phyloP scores from a whole-genome alignment of 2,888 invertebrate species.

The Pediacus dermestoides region DNA sequence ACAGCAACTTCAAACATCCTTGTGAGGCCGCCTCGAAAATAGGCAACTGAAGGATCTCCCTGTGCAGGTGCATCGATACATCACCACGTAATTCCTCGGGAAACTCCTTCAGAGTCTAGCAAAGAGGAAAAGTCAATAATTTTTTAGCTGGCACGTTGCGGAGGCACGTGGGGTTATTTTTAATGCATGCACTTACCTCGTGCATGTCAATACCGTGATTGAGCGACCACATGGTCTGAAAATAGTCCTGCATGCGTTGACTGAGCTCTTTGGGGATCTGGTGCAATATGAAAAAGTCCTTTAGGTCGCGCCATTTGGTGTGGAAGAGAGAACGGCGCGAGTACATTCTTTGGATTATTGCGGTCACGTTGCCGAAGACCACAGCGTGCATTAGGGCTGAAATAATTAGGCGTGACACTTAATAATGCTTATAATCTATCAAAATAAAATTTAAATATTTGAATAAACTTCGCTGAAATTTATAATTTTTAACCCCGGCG shows the following conservation, averaged over 20 bases:
- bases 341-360: constrained; percentile 96
- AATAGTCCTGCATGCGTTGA: constrained; percentile 95
- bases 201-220: constrained; percentile 96
- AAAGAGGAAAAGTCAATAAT: neutral
- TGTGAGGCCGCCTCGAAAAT: constrained; percentile 94
- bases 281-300: constrained; percentile 91
- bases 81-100: constrained; percentile 94
- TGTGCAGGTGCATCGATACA: constrained; percentile 91
- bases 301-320: constrained; percentile 90
- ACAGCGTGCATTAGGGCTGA: constrained; percentile 96
- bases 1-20: constrained; percentile 88
- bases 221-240: constrained; percentile 96
- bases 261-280: constrained; percentile 94
- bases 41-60: constrained; percentile 89
- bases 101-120: constrained; percentile 88
- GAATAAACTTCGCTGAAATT: too few species aligned
- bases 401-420: constrained; percentile 25
- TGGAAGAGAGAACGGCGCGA: constrained; percentile 90
- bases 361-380: constrained; percentile 96
- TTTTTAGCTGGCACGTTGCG: neutral
- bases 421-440: too few species aligned
- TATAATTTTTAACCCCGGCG: too few species aligned
- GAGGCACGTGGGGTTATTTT: neutral
- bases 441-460: too few species aligned
- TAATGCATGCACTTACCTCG: constrained; percentile 64